phyloP scores from a whole-genome alignment of 2,113 vertebrate species.

The Hypocryptadius cinnamomeus region DNA sequence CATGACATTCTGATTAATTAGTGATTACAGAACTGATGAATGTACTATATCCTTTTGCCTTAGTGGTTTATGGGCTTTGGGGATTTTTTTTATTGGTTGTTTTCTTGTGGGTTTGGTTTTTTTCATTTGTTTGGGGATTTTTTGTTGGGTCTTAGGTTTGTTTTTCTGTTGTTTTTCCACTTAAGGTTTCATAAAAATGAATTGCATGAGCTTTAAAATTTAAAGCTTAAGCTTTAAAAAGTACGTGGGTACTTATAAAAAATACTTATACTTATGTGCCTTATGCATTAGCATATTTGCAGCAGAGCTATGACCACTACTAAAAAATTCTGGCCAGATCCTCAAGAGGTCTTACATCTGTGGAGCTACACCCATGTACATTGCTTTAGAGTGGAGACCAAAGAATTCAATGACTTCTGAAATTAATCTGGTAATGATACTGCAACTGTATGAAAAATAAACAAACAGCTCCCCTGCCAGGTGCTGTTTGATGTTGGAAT shows the following conservation, averaged over 20 bases:
- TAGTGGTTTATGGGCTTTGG: background rate
- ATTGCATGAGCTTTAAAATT: background rate
- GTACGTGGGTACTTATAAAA: rapidly evolving
- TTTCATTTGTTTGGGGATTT: background rate
- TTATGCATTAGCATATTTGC: background rate
- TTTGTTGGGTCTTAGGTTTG: background rate
- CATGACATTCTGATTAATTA: background rate
- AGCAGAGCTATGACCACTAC: background rate
- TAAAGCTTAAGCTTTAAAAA: background rate
- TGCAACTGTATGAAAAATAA: background rate
- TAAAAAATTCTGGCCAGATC: background rate
- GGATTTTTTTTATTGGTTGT: background rate
- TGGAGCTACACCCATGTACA: background rate
- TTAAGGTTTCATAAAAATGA: background rate
- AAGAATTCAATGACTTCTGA: background rate
- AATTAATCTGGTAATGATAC: background rate
- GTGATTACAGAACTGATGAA: background rate
- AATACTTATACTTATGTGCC: background rate
- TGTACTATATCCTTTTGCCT: background rate
- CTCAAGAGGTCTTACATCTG: background rate
- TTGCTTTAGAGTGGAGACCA: background rate
- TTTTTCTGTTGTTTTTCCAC: background rate
- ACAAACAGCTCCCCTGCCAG: background rate
- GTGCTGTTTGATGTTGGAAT: background rate
- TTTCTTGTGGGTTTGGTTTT: background rate